Conservation (phyloP, 1,140 invertebrate species). For the Leptopilina boulardi region DNA sequence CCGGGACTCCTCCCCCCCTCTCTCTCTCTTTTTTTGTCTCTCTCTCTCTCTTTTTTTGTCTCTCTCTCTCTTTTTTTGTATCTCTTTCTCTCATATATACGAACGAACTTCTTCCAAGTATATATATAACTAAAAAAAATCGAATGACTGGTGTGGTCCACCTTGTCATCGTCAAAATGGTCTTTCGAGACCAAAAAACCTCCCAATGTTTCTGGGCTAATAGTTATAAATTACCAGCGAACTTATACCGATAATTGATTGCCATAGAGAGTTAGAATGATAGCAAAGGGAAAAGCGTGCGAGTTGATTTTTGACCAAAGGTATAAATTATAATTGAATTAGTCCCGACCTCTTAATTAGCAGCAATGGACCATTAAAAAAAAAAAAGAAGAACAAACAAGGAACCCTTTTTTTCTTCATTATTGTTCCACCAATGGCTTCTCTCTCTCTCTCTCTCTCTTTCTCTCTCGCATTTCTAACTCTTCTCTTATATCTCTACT, state of each 20-base stretch:
- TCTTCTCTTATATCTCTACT: not conserved
- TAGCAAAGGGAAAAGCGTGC: constrained; percentile 35
- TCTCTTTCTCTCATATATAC: too few species aligned
- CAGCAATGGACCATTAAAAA: constrained; percentile 26
- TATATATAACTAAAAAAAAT: constrained; percentile 4
- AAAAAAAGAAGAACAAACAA: not conserved
- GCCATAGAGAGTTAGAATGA: constrained; percentile 47
- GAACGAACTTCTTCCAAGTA: constrained; percentile 1
- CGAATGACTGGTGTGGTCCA: constrained; percentile 39
- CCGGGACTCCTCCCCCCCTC: constrained; percentile 38
- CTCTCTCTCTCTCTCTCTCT: too few species aligned
- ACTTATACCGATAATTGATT: constrained; percentile 65
- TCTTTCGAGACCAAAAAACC: constrained; percentile 29
- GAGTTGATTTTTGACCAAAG: constrained; percentile 34
- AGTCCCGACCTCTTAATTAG: constrained; percentile 66
- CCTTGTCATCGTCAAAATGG: constrained; percentile 35
- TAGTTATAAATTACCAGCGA: constrained; percentile 63
- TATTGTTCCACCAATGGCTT: constrained; percentile 21
- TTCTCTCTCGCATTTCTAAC: constrained; percentile 4
- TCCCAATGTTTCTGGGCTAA: constrained; percentile 44
- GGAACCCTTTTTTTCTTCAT: not conserved
- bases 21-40: too few species aligned
- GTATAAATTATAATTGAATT: constrained; percentile 71
- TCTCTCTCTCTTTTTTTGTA: too few species aligned
- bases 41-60: too few species aligned